Conservation (phyloP, 2,888 invertebrate species). For the Synanthedon tipuliformis region DNA sequence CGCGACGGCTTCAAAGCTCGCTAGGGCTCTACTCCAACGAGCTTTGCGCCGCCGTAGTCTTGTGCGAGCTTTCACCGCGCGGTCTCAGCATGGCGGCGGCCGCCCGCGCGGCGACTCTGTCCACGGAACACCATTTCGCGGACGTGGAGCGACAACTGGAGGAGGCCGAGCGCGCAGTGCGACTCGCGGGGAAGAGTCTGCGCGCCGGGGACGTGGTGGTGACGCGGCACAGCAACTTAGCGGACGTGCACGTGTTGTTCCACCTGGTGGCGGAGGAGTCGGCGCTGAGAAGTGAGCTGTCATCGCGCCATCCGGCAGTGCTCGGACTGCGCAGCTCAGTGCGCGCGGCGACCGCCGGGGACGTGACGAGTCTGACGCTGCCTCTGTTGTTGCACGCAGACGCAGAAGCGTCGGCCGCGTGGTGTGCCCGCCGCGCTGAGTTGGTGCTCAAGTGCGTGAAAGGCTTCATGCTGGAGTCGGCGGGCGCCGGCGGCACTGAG, state of each 20-base stretch:
- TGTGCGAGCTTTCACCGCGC: conserved; percentile 70
- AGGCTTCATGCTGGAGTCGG: conserved; percentile 99
- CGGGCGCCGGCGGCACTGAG: conserved; percentile 91
- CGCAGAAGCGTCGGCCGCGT: conserved; percentile 89
- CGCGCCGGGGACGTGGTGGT: conserved; percentile 88
- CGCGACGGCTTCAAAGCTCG: conserved; percentile 90
- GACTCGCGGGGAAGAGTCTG: conserved; percentile 66
- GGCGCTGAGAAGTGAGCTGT: conserved; percentile 82
- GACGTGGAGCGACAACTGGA: conserved; percentile 85
- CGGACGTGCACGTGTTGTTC: conserved; percentile 94
- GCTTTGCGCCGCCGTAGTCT: conserved; percentile 86
- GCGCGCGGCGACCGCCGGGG: conserved; percentile 94
- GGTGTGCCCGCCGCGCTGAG: conserved; percentile 97
- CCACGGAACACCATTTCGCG: conserved; percentile 94
- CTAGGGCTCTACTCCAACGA: conserved; percentile 94
- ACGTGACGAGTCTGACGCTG: conserved; percentile 91
- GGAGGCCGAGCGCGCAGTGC: conserved; percentile 29
- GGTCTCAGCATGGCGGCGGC: conserved; percentile 74
- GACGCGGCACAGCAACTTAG: conserved; percentile 92
- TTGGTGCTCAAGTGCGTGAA: conserved; percentile 92
- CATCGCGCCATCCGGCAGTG: conserved; percentile 95
- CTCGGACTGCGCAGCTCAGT: conserved; percentile 94
- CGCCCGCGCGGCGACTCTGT: conserved; percentile 16
- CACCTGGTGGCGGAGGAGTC: conserved; percentile 93
- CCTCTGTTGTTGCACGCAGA: conserved; percentile 79